Evolutionary conservation across 2,113 vertebrate species (phyloP).

Genomic region (Hippocampus comes): DNA sequence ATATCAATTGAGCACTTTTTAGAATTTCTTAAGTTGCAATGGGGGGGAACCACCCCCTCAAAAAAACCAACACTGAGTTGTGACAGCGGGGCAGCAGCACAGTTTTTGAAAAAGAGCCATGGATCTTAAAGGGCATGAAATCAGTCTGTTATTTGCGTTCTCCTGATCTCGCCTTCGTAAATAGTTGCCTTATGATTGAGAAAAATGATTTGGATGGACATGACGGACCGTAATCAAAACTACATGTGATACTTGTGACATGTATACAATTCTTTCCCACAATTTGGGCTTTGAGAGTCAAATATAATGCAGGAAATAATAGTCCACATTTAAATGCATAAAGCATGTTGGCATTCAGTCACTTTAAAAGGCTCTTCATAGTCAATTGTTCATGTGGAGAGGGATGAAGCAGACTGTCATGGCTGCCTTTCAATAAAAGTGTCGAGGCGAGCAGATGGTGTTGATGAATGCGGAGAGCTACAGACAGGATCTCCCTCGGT

Average conservation of each 20-base stretch:
- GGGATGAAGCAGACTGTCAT: conserved; percentile 55
- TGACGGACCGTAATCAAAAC: not conserved
- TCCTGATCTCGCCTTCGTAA: conserved; percentile 11
- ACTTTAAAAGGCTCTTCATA: conserved; percentile 35
- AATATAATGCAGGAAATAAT: conserved; percentile 7
- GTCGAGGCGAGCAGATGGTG: conserved; percentile 68
- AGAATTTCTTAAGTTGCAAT: conserved; percentile 8
- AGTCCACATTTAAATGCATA: conserved; percentile 10
- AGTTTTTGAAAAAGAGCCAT: not conserved
- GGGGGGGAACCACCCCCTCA: not conserved
- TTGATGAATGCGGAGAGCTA: conserved; percentile 58
- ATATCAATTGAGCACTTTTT: conserved; percentile 31
- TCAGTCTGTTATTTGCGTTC: not conserved
- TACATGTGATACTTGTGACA: not conserved
- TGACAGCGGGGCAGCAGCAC: not conserved
- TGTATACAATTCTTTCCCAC: not conserved
- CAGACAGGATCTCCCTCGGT: conserved; percentile 57
- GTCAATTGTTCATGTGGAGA: conserved; percentile 62
- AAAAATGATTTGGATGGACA: conserved; percentile 13
- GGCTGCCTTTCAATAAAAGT: conserved; percentile 63
- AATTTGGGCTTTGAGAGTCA: conserved; percentile 1
- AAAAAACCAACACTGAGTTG: conserved; percentile 6
- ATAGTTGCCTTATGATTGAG: conserved; percentile 19
- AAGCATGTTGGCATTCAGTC: conserved; percentile 12
- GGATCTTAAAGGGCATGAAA: not conserved